Evolutionary conservation across 2,113 vertebrate genomes (phyloP).

Genomic region (Scomber japonicus): DNA sequence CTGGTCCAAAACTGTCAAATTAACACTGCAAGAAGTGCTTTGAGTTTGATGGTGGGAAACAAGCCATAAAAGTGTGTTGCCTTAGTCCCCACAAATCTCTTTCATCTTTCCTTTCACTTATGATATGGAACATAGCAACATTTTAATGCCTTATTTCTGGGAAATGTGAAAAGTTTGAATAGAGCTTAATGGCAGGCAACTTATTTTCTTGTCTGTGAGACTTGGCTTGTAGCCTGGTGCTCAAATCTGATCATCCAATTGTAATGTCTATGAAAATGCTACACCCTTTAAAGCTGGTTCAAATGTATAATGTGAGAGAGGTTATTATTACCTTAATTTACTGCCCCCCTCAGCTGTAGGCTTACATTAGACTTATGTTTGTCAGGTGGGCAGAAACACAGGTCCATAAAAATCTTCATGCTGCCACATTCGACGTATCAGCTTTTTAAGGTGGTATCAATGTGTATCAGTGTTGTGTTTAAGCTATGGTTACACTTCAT

Average conservation of each 20-base stretch:
- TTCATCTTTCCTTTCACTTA: conserved; percentile 11
- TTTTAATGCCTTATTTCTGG: conserved; percentile 3
- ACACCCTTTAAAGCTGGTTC: not conserved
- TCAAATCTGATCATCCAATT: not conserved
- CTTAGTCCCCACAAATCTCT: not conserved
- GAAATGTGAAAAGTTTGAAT: conserved; percentile 16
- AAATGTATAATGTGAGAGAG: not conserved
- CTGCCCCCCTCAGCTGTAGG: too few relatives aligned
- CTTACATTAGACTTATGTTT: too few relatives aligned
- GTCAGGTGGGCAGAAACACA: too few relatives aligned
- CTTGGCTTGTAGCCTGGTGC: not conserved
- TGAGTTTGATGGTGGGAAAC: not conserved
- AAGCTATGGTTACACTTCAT: not conserved
- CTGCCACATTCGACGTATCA: too few relatives aligned
- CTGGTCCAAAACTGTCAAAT: conserved; percentile 2
- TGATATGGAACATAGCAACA: conserved; percentile 5
- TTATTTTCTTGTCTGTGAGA: conserved; percentile 7
- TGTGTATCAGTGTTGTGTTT: conserved; percentile 1
- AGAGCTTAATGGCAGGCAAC: not conserved
- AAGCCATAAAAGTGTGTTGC: not conserved
- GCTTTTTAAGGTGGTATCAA: not conserved
- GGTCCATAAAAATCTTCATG: not conserved
- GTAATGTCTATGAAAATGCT: not conserved
- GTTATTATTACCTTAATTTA: not conserved
- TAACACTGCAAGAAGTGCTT: not conserved